Evolutionary conservation across 2,888 invertebrate genomes (phyloP), one percentile per base, ranked within the genome.

Genomic region (Aleiodes testaceus): DNA sequence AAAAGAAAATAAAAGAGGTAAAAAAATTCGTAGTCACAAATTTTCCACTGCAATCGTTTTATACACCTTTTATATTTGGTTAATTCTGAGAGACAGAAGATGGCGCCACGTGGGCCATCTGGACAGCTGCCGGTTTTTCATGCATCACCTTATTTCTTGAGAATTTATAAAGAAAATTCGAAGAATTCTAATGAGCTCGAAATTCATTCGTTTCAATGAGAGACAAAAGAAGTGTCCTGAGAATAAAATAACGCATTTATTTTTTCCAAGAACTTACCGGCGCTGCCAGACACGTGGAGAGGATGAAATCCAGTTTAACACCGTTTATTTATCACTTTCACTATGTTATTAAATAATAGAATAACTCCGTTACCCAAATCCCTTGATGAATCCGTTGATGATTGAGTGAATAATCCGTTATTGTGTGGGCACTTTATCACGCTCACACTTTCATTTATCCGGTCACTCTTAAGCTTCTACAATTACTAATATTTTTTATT

Each of bases 251-350:
- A 2, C 22, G 22, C 2, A 3, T 22, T 22, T 22, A 3, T 22
- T 22, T 22, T 45, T 20, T 59, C 20, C 14, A 26, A 11, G 42
- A 53, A 86, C 87, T 87, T 84, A 87, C 87, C 86, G 82, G 82
- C 80, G 79, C 79, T 75, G 81, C 80, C 74, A 82, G 79, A 74
- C 80, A 81, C 75, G 79, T 81, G 72, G 82, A 75, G 70, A 80
- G 75, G 74, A 80, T 78, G 80, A 82, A 84, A 85, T 86, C 85
- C 86, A 87, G 84, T 79, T 84, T 85, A 81, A 72, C 75, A 79
- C 74, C 69, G 71, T 75, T 78, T 74, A 20, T 44, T 63, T 63
- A 30, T 22, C 77, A 77, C 77, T 75, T 59, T 76, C 77, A 76
- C 75, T 74, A 72, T 49, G 65, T 69, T 72, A 59, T 36, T 36